Base-by-base conservation (phyloP, 2,113 vertebrate genomes). In the Eulemur rufifrons region DNA sequence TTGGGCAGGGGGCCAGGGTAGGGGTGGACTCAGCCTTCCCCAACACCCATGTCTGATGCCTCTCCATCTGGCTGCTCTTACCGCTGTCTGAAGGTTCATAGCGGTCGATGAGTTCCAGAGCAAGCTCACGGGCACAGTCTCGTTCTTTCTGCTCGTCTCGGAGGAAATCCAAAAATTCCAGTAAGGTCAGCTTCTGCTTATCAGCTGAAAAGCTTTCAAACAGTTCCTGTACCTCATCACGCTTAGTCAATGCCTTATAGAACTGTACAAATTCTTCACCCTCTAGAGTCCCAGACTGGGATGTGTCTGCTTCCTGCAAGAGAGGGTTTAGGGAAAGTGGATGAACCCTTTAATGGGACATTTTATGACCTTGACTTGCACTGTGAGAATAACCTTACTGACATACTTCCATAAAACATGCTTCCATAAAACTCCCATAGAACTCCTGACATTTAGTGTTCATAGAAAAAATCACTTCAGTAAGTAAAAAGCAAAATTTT, bases 201-300 rank as follows among this genome's bases (percentile, higher is more conserved):
- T 99, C 99, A 92, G 98, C 99, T 0, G 99, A 99, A 97, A 98
- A 99, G 14, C 99, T 98, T 97, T 99, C 99, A 97, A 99, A 99
- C 85, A 99, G 97, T 95, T 99, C 98, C 96, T 99, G 98, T 59
- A 99, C 98, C 27, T 99, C 99, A 6, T 98, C 98, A n/a, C 99
- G 99, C 95, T 99, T 98, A 0, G 99, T 99, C 89, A 99, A 98
- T 66, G 99, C 98, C 98, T 99, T 99, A 96, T 99, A 99, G 98
- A 99, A 99, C 66, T 99, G 96, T 80, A 99, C 99, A 66, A 99
- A 99, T 98, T 99, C 99, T 82, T 99, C 99, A 15, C 99, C 99
- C 95, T 99, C 99, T 97, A 99, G 98, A 0, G 99, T 98, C 32
- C 98, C 99, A 0, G 99, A 99, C 54, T 99, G 97, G 0, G 99